phyloP scores from a whole-genome alignment of 2,888 invertebrate genomes.

The Drosophila barbarae region DNA sequence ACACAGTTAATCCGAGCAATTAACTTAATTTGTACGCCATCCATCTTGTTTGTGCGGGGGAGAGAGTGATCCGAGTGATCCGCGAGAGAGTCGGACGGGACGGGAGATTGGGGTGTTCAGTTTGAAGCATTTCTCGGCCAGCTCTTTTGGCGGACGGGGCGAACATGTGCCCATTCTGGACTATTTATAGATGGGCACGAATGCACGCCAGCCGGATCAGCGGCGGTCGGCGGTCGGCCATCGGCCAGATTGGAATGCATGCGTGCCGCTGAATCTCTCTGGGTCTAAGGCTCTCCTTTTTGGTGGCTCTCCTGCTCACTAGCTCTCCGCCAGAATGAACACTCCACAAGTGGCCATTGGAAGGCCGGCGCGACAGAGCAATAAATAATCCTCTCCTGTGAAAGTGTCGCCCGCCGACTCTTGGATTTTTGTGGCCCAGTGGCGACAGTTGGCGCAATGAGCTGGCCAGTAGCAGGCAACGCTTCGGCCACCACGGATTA shows the following conservation, averaged over 20 bases:
- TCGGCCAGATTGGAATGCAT: constrained; percentile 61
- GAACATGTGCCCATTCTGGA: constrained; percentile 69
- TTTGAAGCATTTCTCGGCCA: constrained; percentile 39
- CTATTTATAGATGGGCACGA: constrained; percentile 68
- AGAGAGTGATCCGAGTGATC: background rate
- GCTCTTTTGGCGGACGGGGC: constrained; percentile 33
- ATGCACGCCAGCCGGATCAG: constrained; percentile 53
- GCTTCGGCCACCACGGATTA: constrained; percentile 57
- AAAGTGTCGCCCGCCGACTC: constrained; percentile 35
- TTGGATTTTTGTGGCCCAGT: constrained; percentile 40
- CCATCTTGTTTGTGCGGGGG: constrained; percentile 24
- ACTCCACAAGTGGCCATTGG: constrained; percentile 75
- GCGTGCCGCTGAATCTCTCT: constrained; percentile 29
- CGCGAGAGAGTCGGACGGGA: constrained; percentile 7
- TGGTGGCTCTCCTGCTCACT: background rate
- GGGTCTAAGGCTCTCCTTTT: background rate
- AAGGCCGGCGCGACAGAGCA: constrained; percentile 34
- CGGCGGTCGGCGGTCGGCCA: background rate
- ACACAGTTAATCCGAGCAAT: constrained; percentile 68
- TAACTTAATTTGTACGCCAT: constrained; percentile 62
- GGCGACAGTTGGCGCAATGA: constrained; percentile 48
- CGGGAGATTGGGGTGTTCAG: constrained; percentile 24
- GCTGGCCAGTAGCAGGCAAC: constrained; percentile 56
- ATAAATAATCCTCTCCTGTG: constrained; percentile 31
- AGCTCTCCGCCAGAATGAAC: constrained; percentile 50